Conservation (phyloP, 2,888 invertebrate genomes). For the Alentia gelatinosa region DNA sequence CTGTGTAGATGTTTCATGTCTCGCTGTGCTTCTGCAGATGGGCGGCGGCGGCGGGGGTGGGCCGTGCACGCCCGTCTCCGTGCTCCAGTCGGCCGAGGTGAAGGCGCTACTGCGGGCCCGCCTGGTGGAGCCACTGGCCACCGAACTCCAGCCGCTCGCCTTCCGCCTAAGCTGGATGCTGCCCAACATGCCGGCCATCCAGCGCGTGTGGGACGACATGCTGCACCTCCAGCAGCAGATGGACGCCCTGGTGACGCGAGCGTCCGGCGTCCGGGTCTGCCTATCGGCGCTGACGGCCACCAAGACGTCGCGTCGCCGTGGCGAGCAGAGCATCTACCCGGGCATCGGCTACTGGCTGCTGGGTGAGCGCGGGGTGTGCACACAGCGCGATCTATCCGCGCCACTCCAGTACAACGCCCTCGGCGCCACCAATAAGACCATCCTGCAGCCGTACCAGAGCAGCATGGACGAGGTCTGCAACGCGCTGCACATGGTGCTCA, state of each 20-base stretch:
- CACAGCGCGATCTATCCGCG: background rate
- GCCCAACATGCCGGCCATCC: background rate
- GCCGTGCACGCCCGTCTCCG: background rate
- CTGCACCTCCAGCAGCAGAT: background rate
- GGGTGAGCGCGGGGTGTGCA: background rate
- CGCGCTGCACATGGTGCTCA: conserved; percentile 21
- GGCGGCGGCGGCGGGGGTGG: background rate
- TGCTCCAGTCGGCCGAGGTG: background rate
- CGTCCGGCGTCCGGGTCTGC: background rate
- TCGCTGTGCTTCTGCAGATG: background rate
- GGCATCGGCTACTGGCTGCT: conserved; percentile 30
- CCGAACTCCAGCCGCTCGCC: background rate
- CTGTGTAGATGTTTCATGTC: too few relatives aligned
- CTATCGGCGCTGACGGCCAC: conserved; percentile 35
- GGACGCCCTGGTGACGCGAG: background rate
- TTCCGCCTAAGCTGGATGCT: background rate
- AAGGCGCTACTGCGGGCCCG: background rate
- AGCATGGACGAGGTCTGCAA: background rate
- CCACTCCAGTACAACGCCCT: background rate
- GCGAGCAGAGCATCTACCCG: background rate
- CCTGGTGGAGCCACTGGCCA: background rate
- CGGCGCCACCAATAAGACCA: background rate
- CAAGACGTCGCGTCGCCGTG: background rate
- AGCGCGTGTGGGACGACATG: conserved; percentile 3
- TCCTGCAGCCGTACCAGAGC: background rate